Evolutionary conservation across 2,797 vertebrate species (phyloP), one percentile per base, ranked within the genome.

Genomic region (Alcedo quadribrachys): DNA sequence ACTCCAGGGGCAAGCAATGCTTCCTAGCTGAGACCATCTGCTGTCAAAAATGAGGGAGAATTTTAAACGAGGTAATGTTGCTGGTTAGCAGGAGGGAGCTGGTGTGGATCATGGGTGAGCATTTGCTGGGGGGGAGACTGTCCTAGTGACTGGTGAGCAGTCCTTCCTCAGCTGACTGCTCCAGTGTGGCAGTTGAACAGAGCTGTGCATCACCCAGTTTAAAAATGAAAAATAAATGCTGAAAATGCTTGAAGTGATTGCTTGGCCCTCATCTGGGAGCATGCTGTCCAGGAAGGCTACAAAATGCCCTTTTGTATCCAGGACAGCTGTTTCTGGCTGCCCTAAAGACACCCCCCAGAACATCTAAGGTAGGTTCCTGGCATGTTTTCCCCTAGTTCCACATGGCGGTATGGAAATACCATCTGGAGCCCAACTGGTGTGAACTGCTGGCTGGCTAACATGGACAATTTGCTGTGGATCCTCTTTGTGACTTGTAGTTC

Each of bases 11-110:
- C 22, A 43, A 40, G 62, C 4, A 24, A 2, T n/a, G 7, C 90
- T 85, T 94, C 93, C 76, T 89, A 92, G 84, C 79, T 90, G 90
- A 92, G 93, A 82, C 51, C 50, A 37, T 85, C 84, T 92, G 84
- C 86, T 85, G 93, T 87, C 71, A 35, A 61, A 85, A 92, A 69
- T 7, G 17, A 18, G 46, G 25, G 69, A 37, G 58, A 83, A 85
- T 58, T 90, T 32, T 61, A 81, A 81, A 58, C n/a, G 20, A 51
- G 65, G 71, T 40, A 15, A 54, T 85, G 65, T 19, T 58, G 70
- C 75, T 89, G 63, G 35, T n/a, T 25, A 57, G 83, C 13, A 1
- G 1, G 78, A 85, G 53, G 78, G 68, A 77, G 60, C 48, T 88
- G 81, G 28, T 8, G 28, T 48, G 37, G 8, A 9, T 37, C 20